phyloP scores from a whole-genome alignment of 2,113 vertebrate genomes.

The Romanogobio albipinnatus region DNA sequence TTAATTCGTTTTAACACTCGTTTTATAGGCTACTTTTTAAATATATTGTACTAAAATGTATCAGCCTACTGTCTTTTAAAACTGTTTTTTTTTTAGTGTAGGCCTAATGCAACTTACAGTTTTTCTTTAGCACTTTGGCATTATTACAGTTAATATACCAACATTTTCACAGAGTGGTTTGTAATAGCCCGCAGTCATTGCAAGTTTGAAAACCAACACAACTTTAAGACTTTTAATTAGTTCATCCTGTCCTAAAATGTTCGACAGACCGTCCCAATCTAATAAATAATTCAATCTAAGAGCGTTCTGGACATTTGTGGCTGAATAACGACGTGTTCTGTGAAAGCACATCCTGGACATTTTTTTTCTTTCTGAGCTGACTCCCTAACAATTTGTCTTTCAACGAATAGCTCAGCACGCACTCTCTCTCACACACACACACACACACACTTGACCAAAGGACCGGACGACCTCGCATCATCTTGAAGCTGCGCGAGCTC shows the following conservation, averaged over 20 bases:
- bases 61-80: neutral
- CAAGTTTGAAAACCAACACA: slow-evolving; percentile 25
- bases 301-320: slow-evolving; percentile 17
- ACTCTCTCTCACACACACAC: slow-evolving; percentile 15
- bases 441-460: neutral
- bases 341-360: slow-evolving; percentile 27
- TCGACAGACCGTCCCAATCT: neutral
- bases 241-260: slow-evolving; percentile 7
- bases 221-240: slow-evolving; percentile 27
- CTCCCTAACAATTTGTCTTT: slow-evolving; percentile 1
- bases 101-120: neutral
- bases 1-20: neutral
- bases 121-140: neutral
- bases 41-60: neutral
- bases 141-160: neutral
- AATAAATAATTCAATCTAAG: slow-evolving; percentile 33
- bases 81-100: neutral
- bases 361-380: neutral
- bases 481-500: neutral
- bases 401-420: neutral
- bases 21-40: neutral
- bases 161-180: neutral
- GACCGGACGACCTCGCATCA: slow-evolving; percentile 1
- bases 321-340: slow-evolving; percentile 19
- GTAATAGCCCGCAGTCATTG: neutral